Conservation (phyloP, 2,113 vertebrate species). For the Crotalus tigris region DNA sequence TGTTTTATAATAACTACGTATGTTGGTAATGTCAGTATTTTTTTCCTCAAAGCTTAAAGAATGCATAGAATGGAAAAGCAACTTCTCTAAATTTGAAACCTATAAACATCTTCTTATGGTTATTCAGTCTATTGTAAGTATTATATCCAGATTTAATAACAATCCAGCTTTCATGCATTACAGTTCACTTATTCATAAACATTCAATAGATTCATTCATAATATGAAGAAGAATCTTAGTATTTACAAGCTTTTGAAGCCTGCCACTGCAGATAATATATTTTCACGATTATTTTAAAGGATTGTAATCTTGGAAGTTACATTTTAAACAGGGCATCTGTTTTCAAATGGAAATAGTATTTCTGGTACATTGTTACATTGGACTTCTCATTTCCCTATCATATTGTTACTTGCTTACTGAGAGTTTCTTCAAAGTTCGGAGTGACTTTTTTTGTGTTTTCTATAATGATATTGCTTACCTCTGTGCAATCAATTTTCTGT, state of each 20-base stretch:
- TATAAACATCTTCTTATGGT: not conserved
- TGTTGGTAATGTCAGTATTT: not conserved
- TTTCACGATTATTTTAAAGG: not conserved
- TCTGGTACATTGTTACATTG: constrained; percentile 43
- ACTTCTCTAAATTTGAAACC: not conserved
- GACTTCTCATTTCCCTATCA: constrained; percentile 45
- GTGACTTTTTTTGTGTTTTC: not conserved
- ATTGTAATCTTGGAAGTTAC: not conserved
- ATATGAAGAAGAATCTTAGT: not conserved
- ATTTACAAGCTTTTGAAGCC: not conserved
- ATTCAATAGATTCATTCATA: not conserved
- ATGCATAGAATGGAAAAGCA: not conserved
- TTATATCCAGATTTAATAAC: not conserved
- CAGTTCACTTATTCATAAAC: not conserved
- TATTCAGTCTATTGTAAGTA: not conserved
- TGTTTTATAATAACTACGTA: not conserved
- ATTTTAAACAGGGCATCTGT: not conserved
- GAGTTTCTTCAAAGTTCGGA: not conserved
- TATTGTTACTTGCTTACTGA: constrained; percentile 46
- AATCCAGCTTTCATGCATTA: too few relatives aligned
- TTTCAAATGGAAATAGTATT: constrained; percentile 9
- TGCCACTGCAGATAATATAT: not conserved
- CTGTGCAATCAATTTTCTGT: not conserved
- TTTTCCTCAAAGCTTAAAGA: not conserved
- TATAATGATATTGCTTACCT: not conserved